Evolutionary conservation across 2,797 vertebrate genomes (phyloP), one percentile per base, ranked within the genome.

Genomic region (Cyprinella venusta): DNA sequence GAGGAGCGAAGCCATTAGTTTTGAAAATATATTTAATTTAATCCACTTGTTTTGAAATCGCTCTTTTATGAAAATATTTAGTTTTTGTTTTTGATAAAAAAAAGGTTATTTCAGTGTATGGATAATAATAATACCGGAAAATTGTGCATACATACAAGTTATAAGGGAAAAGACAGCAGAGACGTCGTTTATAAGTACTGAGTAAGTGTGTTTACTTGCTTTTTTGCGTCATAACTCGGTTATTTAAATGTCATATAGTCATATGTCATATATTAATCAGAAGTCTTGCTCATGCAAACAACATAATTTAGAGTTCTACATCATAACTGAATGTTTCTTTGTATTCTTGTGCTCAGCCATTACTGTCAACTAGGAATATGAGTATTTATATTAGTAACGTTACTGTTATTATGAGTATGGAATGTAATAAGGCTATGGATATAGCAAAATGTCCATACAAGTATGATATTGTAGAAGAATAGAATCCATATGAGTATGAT

Each of bases 201-300:
- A 54, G 5, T 33, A 1, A 38, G 19, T 38, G 10, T 30, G 26
- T 21, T 30, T 19, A 19, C 30, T 5, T 8, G 6, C 6, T 36
- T 71, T 54, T 72, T 9, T 12, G 48, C 5, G 10, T 74, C 30
- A 74, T 54, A 36, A n/a, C 33, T n/a, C 21, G 3, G 9, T 54
- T 36, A 74, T 74, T 54, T 38, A 70, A 26, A 48, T 48, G n/a
- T 24, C n/a, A 50, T 50, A n/a, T n/a, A n/a, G n/a, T n/a, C n/a
- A n/a, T n/a, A n/a, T n/a, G n/a, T n/a, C n/a, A n/a, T n/a, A n/a
- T n/a, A n/a, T n/a, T n/a, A 13, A 72, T 52, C 15, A 0, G 68
- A 70, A 30, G 7, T 52, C 13, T 50, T 9, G 16, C 15, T 33
- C 8, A 24, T 45, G 38, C 0, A 42, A 69, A 69, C 38, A 45